Evolutionary conservation across 2,888 invertebrate species (phyloP).

Genomic region (Scaptomyza reducta): DNA sequence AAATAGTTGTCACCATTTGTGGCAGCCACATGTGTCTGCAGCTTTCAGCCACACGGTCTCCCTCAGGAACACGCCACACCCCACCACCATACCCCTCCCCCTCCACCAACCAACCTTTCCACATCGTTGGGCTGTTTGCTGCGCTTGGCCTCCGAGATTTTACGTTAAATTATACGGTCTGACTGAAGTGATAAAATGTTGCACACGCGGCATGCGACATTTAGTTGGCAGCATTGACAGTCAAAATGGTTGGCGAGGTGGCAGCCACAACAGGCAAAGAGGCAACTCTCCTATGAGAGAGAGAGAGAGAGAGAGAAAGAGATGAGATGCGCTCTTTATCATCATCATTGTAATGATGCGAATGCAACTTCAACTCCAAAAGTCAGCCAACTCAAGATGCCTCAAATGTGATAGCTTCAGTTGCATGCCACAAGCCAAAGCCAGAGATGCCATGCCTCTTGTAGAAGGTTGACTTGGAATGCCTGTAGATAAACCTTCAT

Average conservation of each 20-base stretch:
- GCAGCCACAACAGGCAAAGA: conserved; percentile 2
- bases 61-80: not conserved
- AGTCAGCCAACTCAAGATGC: conserved; percentile 35
- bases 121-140: conserved; percentile 26
- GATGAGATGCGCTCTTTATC: conserved; percentile 38
- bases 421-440: conserved; percentile 10
- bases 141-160: conserved; percentile 73
- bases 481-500: no score
- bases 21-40: conserved; percentile 55
- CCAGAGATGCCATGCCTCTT: not conserved
- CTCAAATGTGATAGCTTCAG: conserved; percentile 21
- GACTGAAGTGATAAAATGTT: conserved; percentile 82
- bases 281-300: conserved; percentile 20
- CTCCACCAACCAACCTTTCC: not conserved
- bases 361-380: conserved; percentile 8
- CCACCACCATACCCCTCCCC: not conserved
- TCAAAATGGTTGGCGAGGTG: conserved; percentile 35
- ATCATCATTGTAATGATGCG: conserved; percentile 30
- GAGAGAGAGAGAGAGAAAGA: conserved; percentile 5
- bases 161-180: conserved; percentile 84
- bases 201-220: conserved; percentile 65
- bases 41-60: conserved; percentile 4
- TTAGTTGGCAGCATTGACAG: conserved; percentile 55
- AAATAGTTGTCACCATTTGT: conserved; percentile 76
- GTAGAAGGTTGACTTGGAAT: not conserved